These are phyloP conservation scores for Hypotaenidia philippensis DNA, from an alignment of 2,797 vertebrate genomes.

Conservation along the genomic window DNA sequence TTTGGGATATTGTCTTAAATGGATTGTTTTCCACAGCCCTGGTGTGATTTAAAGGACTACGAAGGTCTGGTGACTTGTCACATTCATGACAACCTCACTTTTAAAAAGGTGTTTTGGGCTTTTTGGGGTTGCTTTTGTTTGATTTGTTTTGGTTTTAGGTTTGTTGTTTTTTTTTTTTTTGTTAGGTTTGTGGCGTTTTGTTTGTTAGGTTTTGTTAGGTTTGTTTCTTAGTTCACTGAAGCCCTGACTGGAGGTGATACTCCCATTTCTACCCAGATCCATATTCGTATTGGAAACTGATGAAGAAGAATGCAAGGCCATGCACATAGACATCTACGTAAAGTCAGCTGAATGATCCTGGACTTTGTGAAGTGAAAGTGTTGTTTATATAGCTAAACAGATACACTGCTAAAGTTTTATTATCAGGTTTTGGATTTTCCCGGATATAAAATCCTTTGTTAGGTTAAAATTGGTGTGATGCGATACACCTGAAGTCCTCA, in stretches of 20 bases:
- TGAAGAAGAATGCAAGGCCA: neutral
- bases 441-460: neutral
- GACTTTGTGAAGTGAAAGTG: neutral
- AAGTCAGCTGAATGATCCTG: neutral
- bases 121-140: neutral
- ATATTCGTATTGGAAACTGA: neutral
- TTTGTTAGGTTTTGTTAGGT: too few species aligned
- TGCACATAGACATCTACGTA: neutral
- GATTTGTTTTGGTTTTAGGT: neutral
- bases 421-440: neutral
- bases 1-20: constrained; percentile 41
- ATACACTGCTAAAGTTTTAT: neutral
- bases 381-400: neutral
- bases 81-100: neutral
- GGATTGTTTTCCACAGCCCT: constrained; percentile 64
- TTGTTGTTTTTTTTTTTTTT: neutral
- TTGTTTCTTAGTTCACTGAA: neutral
- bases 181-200: too few species aligned
- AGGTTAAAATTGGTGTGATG: neutral
- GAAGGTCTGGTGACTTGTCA: neutral
- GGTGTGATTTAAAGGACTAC: neutral
- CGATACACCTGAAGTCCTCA: neutral
- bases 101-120: neutral
- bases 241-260: neutral
- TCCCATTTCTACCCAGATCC: neutral